phyloP scores from a whole-genome alignment of 2,888 invertebrate species.

The Craniophora ligustri region DNA sequence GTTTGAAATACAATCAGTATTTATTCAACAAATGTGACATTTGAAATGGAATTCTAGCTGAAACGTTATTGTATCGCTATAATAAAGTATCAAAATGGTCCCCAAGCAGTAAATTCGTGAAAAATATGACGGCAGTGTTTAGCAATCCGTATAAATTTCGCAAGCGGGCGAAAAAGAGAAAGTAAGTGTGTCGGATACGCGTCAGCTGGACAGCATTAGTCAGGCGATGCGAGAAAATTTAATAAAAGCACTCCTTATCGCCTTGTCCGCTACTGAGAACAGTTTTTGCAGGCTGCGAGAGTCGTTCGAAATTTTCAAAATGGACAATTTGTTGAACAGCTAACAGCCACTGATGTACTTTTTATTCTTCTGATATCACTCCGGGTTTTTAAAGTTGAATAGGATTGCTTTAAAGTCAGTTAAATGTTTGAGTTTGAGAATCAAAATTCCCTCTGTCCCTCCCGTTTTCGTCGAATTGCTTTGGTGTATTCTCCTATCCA shows the following conservation, averaged over 20 bases:
- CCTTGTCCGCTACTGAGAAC: conserved; percentile 58
- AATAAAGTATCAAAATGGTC: conserved; percentile 31
- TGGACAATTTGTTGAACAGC: conserved; percentile 44
- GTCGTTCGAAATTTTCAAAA: conserved; percentile 52
- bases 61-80: conserved; percentile 23
- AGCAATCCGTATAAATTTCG: conserved; percentile 68
- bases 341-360: conserved; percentile 43
- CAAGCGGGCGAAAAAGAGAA: conserved; percentile 73
- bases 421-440: conserved; percentile 39
- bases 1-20: conserved; percentile 6
- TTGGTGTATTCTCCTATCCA: conserved; percentile 13
- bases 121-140: conserved; percentile 60
- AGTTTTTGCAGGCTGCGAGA: conserved; percentile 51
- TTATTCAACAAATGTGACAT: conserved; percentile 1
- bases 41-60: conserved; percentile 8
- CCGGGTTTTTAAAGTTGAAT: conserved; percentile 42
- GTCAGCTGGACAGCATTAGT: conserved; percentile 86
- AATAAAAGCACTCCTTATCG: conserved; percentile 84
- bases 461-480: conserved; percentile 22
- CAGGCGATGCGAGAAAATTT: conserved; percentile 86
- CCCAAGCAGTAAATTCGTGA: conserved; percentile 46
- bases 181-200: conserved; percentile 76
- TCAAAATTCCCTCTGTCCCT: conserved; percentile 27
- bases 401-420: conserved; percentile 48
- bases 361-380: conserved; percentile 44